Conservation (phyloP, 1,140 invertebrate genomes). For the Drosophila sturtevanti region DNA sequence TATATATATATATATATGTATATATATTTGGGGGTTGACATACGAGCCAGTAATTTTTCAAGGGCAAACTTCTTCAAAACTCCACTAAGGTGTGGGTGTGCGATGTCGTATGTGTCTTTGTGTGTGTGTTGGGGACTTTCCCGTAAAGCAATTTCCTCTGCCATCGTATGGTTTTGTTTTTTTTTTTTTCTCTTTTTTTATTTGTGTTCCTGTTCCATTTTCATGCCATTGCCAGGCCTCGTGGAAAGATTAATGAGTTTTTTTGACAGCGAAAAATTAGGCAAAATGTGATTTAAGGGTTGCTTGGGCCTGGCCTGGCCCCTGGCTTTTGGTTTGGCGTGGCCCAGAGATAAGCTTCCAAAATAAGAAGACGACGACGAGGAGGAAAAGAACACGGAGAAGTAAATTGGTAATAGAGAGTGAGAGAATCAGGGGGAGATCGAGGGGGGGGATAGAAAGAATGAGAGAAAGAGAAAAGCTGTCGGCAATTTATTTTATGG, state of each 20-base stretch:
- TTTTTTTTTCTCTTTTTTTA: neutral
- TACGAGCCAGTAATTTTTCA: slow-evolving; percentile 76
- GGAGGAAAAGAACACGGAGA: neutral
- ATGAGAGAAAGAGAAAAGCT: slow-evolving; percentile 43
- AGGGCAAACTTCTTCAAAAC: slow-evolving; percentile 65
- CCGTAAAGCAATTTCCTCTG: slow-evolving; percentile 73
- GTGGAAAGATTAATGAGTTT: slow-evolving; percentile 76
- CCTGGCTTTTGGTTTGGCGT: slow-evolving; percentile 48
- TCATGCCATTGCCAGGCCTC: slow-evolving; percentile 71
- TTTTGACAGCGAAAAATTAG: slow-evolving; percentile 81
- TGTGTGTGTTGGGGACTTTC: slow-evolving; percentile 37
- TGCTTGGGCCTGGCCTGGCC: slow-evolving; percentile 43
- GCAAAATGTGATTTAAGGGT: slow-evolving; percentile 81
- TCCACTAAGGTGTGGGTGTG: slow-evolving; percentile 48
- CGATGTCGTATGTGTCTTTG: slow-evolving; percentile 34
- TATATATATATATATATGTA: neutral
- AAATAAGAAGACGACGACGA: neutral
- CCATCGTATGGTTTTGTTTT: slow-evolving; percentile 63
- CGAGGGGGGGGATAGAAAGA: neutral
- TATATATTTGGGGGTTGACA: slow-evolving; percentile 49
- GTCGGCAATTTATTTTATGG: slow-evolving; percentile 74
- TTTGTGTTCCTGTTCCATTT: slow-evolving; percentile 67
- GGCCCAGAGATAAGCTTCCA: slow-evolving; percentile 68
- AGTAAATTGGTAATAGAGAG: neutral
- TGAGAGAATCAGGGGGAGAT: neutral